Evolutionary conservation across 2,888 invertebrate species (phyloP), one percentile per base, ranked within the genome.

Genomic region (Leucophora obtusa): DNA sequence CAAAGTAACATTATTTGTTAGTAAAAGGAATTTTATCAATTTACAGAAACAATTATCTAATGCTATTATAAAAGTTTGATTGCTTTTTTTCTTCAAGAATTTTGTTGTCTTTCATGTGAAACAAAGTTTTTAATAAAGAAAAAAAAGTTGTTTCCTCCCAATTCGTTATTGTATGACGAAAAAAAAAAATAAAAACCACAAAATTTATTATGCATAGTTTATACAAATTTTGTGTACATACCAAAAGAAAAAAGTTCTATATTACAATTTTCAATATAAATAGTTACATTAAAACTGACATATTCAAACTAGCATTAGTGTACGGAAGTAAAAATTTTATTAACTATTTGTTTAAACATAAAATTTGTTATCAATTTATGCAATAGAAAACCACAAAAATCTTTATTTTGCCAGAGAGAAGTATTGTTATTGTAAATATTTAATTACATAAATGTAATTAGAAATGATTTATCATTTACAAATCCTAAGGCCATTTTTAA

Each of bases 151-250:
- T 24, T 33, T 21, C 6, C 4, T 28, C n/a, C 6, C 47, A 17
- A 43, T 18, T 18, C 17, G 47, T 15, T 62, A 15, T 51, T 65
- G 51, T 53, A 11, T 18, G n/a, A 59, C n/a, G n/a, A n/a, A n/a
- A n/a, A n/a, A n/a, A n/a, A 51, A 28, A 74, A 74, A 74, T 47
- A 24, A 66, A 58, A 66, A 43, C 73, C 66, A 66, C 58, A 74
- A 59, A 73, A 63, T 66, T 8, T 66, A 51, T 58, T 65, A 59
- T 59, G 59, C 65, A 73, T 73, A 73, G 59, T 73, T 66, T 33
- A 47, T 15, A 33, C 6, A 47, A 47, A n/a, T 47, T 38, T 38
- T 38, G 28, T 28, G 28, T 28, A 28, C 28, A 28, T 28, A 28
- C 28, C 28, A 28, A 28, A 28, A 28, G 6, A 7, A 28, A 28